Base-by-base conservation (phyloP, 2,113 vertebrate species). In the Glareola pratincola region DNA sequence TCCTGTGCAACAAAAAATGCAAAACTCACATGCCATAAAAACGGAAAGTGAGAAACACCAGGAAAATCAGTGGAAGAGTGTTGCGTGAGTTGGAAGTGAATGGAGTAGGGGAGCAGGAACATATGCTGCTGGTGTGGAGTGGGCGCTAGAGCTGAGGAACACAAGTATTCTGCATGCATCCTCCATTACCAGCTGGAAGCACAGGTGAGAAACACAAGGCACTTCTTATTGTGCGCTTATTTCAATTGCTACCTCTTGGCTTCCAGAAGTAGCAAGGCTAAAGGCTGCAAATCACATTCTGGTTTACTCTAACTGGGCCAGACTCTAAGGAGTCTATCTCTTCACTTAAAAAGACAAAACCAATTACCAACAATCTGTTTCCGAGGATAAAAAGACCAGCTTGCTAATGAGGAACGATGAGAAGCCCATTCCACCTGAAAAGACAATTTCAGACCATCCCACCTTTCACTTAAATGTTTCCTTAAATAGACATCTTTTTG, bases 291-390 rank as follows among this genome's bases (percentile, higher is more conserved):
- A 87, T 82, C 57, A 64, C 66, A 82, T 82, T 85, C 66, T 77
- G 43, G 45, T 54, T 92, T 78, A 29, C 50, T 76, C 22, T 88
- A 83, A 68, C 53, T 45, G 29, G 73, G 43, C 47, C 60, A 63
- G 67, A 73, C 23, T 91, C 54, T 77, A 56, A 87, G 54, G 47
- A 92, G 24, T 81, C 84, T 78, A 30, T 20, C 47, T 91, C 47
- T 74, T 91, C 64, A 62, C 72, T 89, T 91, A 30, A 74, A 88
- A 92, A 95, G 76, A 77, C 36, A 86, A 95, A 94, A 80, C 2
- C 36, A 60, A 45, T 63, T 75, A 87, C 23, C 30, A 82, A 19
- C 45, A 91, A 85, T 43, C 36, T 95, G 73, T 62, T 94, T 78
- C 77, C 64, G 34, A 72, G 27, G 48, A 75, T 81, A 68, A 68